Base-by-base conservation (phyloP, 2,797 vertebrate genomes). In the Hippocampus kuda region DNA sequence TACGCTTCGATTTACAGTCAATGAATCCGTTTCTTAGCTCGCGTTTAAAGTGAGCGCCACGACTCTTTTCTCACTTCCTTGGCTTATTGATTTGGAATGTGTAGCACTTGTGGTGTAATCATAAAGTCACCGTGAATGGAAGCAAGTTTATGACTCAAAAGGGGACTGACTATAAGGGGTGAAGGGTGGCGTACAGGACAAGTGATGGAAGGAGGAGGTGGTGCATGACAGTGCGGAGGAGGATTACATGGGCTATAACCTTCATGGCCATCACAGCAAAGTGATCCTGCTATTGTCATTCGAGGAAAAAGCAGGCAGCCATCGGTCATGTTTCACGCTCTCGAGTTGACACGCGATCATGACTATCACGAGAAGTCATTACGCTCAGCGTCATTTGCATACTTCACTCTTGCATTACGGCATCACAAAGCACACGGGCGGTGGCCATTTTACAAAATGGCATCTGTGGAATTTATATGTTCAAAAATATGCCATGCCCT, bases 321-420 rank as follows among this genome's bases (percentile, higher is more conserved):
- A 46, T 20, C 16, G 16, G 49, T 61, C 18, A 20, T 66, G 67
- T 72, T 80, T 81, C 73, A 80, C 80, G 75, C 76, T 74, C 71
- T 69, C 63, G 72, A 70, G n/a, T 83, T 83, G 67, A 78, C 1
- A 16, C 75, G 46, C 60, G 69, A 72, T 83, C 78, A 77, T 63
- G 74, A 70, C 61, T 30, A 53, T 46, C 60, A 49, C 53, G 67
- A 74, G 65, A 34, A 51, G 71, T 34, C 56, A 42, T 68, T 68
- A 73, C 70, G 63, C 71, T 69, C 24, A 16, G 18, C 66, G n/a
- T 69, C 76, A 78, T 85, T 83, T 86, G 79, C 79, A 82, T 85
- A 62, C 79, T 74, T 72, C 65, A 68, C 75, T 48, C n/a, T 48
- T 66, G 42, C 22, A 16, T 56, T n/a, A 44, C 15, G 4, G 27